phyloP scores from a whole-genome alignment of 2,888 invertebrate species.

The Choristoneura rosaceana region DNA sequence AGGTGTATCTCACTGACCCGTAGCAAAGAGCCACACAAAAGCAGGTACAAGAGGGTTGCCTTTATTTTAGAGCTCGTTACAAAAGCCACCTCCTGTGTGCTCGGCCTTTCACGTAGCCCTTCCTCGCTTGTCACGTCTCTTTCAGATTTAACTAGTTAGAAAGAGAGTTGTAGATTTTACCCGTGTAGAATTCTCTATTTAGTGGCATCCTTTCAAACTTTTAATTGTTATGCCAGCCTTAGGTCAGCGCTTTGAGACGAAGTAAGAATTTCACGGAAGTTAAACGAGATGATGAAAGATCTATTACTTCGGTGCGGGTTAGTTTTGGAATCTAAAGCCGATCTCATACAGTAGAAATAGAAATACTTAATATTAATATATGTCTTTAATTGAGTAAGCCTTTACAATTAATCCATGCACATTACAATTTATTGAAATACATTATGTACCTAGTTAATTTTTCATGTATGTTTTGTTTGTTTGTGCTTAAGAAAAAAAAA shows the following conservation, averaged over 20 bases:
- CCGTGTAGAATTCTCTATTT: constrained; percentile 12
- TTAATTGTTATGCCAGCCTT: constrained; percentile 5
- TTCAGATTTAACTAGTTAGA: not conserved
- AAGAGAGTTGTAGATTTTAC: not conserved
- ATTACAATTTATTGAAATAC: too few species aligned
- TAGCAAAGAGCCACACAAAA: not conserved
- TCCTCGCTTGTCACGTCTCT: not conserved
- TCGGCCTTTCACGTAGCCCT: not conserved
- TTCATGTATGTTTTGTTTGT: too few species aligned
- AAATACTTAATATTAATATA: too few species aligned
- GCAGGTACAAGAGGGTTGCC: not conserved
- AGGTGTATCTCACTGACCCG: constrained; percentile 4
- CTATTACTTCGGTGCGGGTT: too few species aligned
- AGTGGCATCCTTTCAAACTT: constrained; percentile 23
- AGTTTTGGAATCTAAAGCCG: too few species aligned
- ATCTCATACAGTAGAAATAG: too few species aligned
- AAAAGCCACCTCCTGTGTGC: not conserved
- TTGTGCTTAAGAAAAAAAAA: too few species aligned
- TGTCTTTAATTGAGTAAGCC: too few species aligned
- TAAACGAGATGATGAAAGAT: not conserved
- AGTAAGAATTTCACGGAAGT: not conserved
- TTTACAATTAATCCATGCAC: too few species aligned
- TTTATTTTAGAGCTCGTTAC: constrained; percentile 9
- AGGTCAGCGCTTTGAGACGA: constrained; percentile 8
- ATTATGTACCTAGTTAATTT: too few species aligned